phyloP scores from a whole-genome alignment of 2,113 vertebrate genomes.

The Triplophysa rosa region DNA sequence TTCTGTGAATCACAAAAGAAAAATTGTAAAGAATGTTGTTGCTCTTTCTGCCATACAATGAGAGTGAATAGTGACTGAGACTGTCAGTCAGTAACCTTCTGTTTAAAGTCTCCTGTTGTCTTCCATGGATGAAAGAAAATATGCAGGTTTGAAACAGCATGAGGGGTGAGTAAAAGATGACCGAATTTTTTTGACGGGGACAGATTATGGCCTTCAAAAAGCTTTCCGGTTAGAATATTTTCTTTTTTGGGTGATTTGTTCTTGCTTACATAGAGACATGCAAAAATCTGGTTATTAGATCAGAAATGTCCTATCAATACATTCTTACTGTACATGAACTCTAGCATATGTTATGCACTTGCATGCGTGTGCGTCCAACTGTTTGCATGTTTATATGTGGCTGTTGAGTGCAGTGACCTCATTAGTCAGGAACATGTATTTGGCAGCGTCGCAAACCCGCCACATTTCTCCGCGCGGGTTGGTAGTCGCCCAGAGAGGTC shows the following conservation, averaged over 20 bases:
- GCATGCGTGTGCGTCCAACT: conserved; percentile 5
- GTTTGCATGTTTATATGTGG: conserved; percentile 21
- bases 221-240: no score
- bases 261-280: neutral
- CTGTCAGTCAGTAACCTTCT: no score
- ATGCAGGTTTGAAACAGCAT: no score
- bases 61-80: no score
- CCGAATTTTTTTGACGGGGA: no score
- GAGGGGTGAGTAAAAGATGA: no score
- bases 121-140: no score
- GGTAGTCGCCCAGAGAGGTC: neutral
- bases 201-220: no score
- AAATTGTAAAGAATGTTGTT: no score
- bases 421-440: conserved; percentile 39
- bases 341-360: neutral
- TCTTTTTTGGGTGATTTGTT: neutral
- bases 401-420: conserved; percentile 35
- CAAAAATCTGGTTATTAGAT: neutral
- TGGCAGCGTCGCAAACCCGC: conserved; percentile 18
- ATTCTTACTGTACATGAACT: neutral
- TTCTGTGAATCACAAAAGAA: no score
- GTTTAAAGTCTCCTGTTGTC: no score
- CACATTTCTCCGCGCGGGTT: conserved; percentile 11
- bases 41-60: no score
- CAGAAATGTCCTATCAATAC: neutral